Conservation (phyloP, 2,113 vertebrate genomes). For the Fregata magnificens region DNA sequence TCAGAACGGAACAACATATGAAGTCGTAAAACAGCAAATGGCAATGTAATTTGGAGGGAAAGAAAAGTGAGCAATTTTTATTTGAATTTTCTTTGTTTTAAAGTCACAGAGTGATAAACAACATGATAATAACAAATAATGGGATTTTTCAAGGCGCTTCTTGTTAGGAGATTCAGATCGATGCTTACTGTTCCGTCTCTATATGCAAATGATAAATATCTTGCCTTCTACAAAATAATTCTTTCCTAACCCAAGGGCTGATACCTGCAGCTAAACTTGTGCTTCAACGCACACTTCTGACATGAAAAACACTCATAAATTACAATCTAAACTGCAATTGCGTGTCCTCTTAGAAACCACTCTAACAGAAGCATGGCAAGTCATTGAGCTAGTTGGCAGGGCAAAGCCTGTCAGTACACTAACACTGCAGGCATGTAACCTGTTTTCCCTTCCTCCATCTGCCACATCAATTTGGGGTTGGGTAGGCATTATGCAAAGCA, state of each 20-base stretch:
- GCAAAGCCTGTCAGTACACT: slow-evolving; percentile 27
- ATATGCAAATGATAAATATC: not conserved
- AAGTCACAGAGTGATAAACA: not conserved
- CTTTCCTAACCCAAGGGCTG: not conserved
- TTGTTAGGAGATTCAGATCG: not conserved
- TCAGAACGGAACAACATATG: not conserved
- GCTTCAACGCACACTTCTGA: slow-evolving; percentile 1
- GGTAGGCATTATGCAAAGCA: not conserved
- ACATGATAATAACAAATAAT: not conserved
- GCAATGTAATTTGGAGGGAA: not conserved
- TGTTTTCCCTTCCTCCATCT: slow-evolving; percentile 61
- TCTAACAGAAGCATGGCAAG: slow-evolving; percentile 35
- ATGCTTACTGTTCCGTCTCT: not conserved
- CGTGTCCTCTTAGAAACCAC: slow-evolving; percentile 3
- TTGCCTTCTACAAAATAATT: not conserved
- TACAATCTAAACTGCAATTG: not conserved
- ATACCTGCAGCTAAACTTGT: not conserved
- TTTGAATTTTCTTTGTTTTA: not conserved
- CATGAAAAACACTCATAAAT: not conserved
- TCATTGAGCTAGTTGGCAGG: slow-evolving; percentile 47
- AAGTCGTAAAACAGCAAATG: not conserved
- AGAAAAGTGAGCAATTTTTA: not conserved
- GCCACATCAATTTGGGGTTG: slow-evolving; percentile 15
- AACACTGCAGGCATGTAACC: slow-evolving; percentile 55
- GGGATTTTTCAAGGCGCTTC: not conserved